phyloP scores from a whole-genome alignment of 2,113 vertebrate species.

The Pollimyrus isidori region DNA sequence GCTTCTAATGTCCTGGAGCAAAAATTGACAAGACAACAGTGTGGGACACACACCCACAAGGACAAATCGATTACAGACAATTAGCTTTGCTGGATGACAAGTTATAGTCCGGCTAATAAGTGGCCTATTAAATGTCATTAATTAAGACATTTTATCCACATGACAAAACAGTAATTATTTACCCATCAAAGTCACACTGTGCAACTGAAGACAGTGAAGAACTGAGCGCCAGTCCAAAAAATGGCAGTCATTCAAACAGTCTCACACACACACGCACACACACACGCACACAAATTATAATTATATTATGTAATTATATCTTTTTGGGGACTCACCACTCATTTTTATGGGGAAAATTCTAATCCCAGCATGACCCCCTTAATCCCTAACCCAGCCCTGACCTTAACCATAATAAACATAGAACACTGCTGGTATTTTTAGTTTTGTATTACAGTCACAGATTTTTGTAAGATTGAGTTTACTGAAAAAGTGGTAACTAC shows the following conservation, averaged over 20 bases:
- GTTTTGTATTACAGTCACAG: background rate
- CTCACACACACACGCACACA: background rate
- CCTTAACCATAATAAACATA: background rate
- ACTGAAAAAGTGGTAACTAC: background rate
- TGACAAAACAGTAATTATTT: background rate
- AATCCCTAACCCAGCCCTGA: background rate
- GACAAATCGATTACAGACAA: background rate
- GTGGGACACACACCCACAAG: background rate
- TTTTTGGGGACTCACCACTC: background rate
- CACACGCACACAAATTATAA: background rate
- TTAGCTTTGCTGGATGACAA: background rate
- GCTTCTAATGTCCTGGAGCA: background rate
- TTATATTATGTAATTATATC: background rate
- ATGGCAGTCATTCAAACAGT: background rate
- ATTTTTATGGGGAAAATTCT: background rate
- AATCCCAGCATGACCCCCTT: background rate
- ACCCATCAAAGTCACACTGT: background rate
- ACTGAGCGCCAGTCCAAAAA: background rate
- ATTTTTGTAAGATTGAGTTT: background rate
- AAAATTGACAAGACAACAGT: background rate
- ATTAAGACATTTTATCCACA: background rate
- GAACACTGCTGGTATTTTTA: background rate
- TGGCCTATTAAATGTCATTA: background rate
- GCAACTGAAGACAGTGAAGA: background rate
- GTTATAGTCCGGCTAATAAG: background rate